Percentiles rank a stretch among this genome's conserved stretches.
Evolutionary conservation across 2,888 invertebrate genomes (phyloP).

Genomic region (Rhamphomyia laevipes): DNA sequence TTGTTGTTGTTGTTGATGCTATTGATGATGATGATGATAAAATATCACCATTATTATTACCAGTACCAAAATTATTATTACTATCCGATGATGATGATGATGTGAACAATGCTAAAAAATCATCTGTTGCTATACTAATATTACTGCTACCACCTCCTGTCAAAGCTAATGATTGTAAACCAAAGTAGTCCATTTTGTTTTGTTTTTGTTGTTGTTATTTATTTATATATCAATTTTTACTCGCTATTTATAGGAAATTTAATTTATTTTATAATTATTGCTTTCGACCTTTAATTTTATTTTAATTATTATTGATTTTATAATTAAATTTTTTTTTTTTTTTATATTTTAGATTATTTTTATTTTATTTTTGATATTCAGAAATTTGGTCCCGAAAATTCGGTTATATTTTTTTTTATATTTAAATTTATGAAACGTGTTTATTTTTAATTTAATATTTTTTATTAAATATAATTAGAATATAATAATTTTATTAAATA

Average conservation of each 20-base stretch:
- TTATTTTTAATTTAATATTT: neutral
- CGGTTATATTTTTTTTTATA: neutral
- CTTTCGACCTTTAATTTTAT: neutral
- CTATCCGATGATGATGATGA: conserved; percentile 18
- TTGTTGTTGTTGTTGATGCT: conserved; percentile 24
- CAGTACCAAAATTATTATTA: neutral
- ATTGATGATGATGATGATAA: conserved; percentile 19
- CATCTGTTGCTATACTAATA: conserved; percentile 32
- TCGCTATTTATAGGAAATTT: too few species aligned
- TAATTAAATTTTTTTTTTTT: neutral
- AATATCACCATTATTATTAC: conserved; percentile 17
- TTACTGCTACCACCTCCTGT: neutral
- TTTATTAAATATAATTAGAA: conserved; percentile 5
- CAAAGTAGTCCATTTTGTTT: conserved; percentile 1
- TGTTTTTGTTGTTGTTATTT: too few species aligned
- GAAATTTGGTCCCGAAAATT: neutral
- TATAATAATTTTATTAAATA: conserved; percentile 4
- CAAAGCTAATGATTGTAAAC: neutral
- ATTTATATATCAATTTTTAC: too few species aligned
- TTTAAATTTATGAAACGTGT: conserved; percentile 10
- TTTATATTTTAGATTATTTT: conserved; percentile 1
- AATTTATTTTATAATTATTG: neutral
- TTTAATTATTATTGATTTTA: neutral
- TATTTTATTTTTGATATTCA: neutral
- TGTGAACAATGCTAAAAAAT: conserved; percentile 34